Base-by-base conservation (phyloP, 2,888 invertebrate species). In the Tetramorium bicarinatum region DNA sequence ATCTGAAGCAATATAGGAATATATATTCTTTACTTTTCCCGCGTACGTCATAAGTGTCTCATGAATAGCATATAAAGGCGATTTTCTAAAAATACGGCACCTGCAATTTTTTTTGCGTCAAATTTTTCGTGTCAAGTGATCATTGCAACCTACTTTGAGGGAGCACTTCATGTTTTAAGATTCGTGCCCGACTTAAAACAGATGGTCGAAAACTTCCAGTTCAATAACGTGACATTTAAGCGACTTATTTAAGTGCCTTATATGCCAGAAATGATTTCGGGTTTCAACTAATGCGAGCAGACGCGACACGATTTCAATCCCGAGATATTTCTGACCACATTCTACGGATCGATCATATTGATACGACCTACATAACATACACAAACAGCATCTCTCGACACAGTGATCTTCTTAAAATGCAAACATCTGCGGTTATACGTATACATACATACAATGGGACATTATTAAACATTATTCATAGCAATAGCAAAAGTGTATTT, bases 311-410 rank as follows among this genome's bases (percentile, higher is more conserved):
- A 59, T 80, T 59, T 49, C 79, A 80, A 72, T 80, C 34, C 38
- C 74, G 38, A 49, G 79, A 59, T 80, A 80, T 80, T 80, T 80
- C 74, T 25, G 25, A 49, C 74, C 74, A 47, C 21, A 72, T 72
- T 18, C 34, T 9, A n/a, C 74, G 59, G 18, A 72, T 80, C 79
- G 74, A 79, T 80, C 47, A 44, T 59, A 59, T 79, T 47, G 79
- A 71, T 56, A 47, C 72, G 79, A 80, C 79, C 79, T 80, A 80
- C 79, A 80, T 79, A 59, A 72, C 25, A 38, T 13, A 29, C 79
- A 38, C 56, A 59, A 79, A 71, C 56, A 47, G 34, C 41, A 44
- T 72, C 34, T 72, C 34, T 59, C 47, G 74, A 72, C 18, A 34
- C 54, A 18, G 47, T 38, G 38, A 80, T 72, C 47, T n/a, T 38